phyloP scores from a whole-genome alignment of 2,888 invertebrate species.

The Mythimna pallens region DNA sequence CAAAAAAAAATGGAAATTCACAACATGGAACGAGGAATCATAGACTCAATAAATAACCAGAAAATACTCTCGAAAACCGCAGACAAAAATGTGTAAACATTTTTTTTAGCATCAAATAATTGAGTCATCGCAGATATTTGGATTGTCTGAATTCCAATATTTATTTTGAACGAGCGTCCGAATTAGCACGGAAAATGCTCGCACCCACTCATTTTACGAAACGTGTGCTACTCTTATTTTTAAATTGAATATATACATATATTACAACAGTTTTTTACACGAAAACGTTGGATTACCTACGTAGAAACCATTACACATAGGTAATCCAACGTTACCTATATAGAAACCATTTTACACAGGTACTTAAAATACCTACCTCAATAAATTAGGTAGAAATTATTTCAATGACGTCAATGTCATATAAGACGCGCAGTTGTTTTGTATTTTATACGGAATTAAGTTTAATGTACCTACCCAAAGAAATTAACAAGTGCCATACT shows the following conservation, averaged over 20 bases:
- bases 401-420: slow-evolving; percentile 36
- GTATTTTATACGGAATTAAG: slow-evolving; percentile 9
- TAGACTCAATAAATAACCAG: slow-evolving; percentile 41
- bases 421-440: slow-evolving; percentile 23
- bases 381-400: slow-evolving; percentile 18
- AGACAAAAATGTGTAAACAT: slow-evolving; percentile 52
- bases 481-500: not conserved
- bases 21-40: not conserved
- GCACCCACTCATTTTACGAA: slow-evolving; percentile 34
- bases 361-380: slow-evolving; percentile 10
- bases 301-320: not conserved
- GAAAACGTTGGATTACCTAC: not conserved
- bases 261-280: not conserved
- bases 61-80: slow-evolving; percentile 38
- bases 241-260: slow-evolving; percentile 1
- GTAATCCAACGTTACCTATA: not conserved
- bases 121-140: slow-evolving; percentile 54
- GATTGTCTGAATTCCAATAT: slow-evolving; percentile 56
- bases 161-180: slow-evolving; percentile 42
- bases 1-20: slow-evolving; percentile 1
- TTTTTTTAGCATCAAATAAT: slow-evolving; percentile 38
- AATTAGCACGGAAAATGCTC: slow-evolving; percentile 36
- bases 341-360: not conserved
- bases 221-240: slow-evolving; percentile 50
- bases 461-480: slow-evolving; percentile 1